These are phyloP conservation scores for Adelognathus sp. DNA, from an alignment of 2,888 invertebrate genomes.

Conservation along the genomic window DNA sequence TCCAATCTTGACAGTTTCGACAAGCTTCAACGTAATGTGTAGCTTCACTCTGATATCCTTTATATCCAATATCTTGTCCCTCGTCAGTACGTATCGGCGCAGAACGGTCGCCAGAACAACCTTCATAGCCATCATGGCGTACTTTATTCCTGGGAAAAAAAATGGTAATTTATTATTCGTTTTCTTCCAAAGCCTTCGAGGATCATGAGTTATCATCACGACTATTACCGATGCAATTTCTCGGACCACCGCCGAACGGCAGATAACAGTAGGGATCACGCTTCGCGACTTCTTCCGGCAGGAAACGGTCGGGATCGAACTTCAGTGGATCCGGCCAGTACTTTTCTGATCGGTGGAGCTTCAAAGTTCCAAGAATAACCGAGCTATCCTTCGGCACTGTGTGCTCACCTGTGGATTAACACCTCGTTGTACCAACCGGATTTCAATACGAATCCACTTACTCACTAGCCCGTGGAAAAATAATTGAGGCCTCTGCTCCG, in stretches of 20 bases:
- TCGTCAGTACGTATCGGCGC: constrained; percentile 72
- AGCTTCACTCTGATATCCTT: constrained; percentile 63
- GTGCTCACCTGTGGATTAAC: too few species aligned
- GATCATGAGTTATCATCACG: too few species aligned
- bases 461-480: too few species aligned
- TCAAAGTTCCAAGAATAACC: constrained; percentile 60
- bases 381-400: constrained; percentile 65
- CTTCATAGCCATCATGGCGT: constrained; percentile 81
- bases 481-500: too few species aligned
- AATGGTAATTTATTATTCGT: neutral
- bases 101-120: constrained; percentile 77
- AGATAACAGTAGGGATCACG: constrained; percentile 66
- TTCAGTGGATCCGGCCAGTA: constrained; percentile 67
- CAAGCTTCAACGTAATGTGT: constrained; percentile 62
- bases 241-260: constrained; percentile 69
- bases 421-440: too few species aligned
- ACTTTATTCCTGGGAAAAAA: constrained; percentile 78
- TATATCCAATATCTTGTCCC: constrained; percentile 59
- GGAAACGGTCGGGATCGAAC: constrained; percentile 72
- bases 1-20: constrained; percentile 59
- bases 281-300: constrained; percentile 67
- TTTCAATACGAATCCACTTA: too few species aligned
- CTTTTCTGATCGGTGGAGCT: constrained; percentile 62
- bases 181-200: constrained; percentile 28
- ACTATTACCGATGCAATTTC: constrained; percentile 67